Conservation (phyloP, 37 sponge, comb jelly and placozoan species). For the Chondrilla cf. caribensis region DNA sequence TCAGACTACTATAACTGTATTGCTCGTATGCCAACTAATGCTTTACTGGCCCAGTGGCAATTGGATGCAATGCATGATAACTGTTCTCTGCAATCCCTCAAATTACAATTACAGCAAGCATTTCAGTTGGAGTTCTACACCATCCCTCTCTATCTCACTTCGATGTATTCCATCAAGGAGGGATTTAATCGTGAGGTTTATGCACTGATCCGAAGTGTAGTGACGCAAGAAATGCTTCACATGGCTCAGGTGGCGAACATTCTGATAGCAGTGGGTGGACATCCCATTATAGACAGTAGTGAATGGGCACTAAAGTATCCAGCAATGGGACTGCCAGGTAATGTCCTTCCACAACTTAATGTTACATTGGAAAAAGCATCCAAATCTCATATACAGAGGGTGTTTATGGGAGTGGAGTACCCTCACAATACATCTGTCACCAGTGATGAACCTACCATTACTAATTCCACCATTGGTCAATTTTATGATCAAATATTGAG, state of each 20-base stretch:
- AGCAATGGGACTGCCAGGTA: slow-evolving; percentile 30
- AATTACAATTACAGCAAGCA: slow-evolving; percentile 37
- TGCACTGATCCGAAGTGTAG: slow-evolving; percentile 21
- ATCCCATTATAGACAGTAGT: slow-evolving; percentile 22
- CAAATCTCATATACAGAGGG: slow-evolving; percentile 19
- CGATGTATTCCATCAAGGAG: slow-evolving; percentile 50
- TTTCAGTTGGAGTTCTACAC: slow-evolving; percentile 51
- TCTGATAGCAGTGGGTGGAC: slow-evolving; percentile 43
- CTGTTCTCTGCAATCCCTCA: slow-evolving; percentile 14
- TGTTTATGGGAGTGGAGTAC: slow-evolving; percentile 51
- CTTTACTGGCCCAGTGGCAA: not conserved
- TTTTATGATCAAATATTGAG: slow-evolving; percentile 53
- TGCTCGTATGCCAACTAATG: too few species aligned
- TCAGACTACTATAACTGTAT: too few species aligned
- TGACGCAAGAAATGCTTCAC: slow-evolving; percentile 65
- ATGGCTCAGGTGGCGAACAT: slow-evolving; percentile 54
- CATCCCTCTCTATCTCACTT: slow-evolving; percentile 49
- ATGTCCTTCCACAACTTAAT: slow-evolving; percentile 35
- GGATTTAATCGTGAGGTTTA: slow-evolving; percentile 38
- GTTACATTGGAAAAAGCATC: slow-evolving; percentile 12
- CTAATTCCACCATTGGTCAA: slow-evolving; percentile 45
- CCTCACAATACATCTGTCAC: slow-evolving; percentile 2
- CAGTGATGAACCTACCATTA: not conserved
- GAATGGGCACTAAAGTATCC: slow-evolving; percentile 28
- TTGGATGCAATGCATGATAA: not conserved